phyloP scores from a whole-genome alignment of 2,113 vertebrate species.

The Cynopterus brachyotis region DNA sequence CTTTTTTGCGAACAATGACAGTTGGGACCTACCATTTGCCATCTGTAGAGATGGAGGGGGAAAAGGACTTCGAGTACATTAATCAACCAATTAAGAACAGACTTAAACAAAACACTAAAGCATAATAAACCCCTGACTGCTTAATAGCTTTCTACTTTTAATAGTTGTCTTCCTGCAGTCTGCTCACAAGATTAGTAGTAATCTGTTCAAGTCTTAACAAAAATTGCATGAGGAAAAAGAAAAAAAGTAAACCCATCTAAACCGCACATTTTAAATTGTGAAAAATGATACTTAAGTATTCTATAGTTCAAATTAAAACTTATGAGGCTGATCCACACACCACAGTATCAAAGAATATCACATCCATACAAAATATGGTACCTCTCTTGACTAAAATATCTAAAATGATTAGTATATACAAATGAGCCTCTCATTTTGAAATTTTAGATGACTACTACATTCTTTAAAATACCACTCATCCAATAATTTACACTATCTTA shows the following conservation, averaged over 20 bases:
- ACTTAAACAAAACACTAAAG: slow-evolving; percentile 86
- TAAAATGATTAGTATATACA: neutral
- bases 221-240: slow-evolving; percentile 38
- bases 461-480: slow-evolving; percentile 21
- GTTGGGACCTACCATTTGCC: slow-evolving; percentile 88
- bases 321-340: neutral
- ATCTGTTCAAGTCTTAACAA: slow-evolving; percentile 69
- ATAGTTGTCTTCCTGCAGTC: slow-evolving; percentile 80
- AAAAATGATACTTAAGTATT: slow-evolving; percentile 33
- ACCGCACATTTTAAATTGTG: slow-evolving; percentile 44
- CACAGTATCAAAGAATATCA: neutral
- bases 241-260: neutral
- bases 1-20: slow-evolving; percentile 84
- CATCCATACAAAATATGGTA: neutral
- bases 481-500: neutral
- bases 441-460: neutral
- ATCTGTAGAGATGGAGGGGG: slow-evolving; percentile 84
- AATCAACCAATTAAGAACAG: slow-evolving; percentile 88
- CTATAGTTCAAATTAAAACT: slow-evolving; percentile 23
- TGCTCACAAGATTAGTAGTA: slow-evolving; percentile 73
- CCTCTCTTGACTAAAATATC: neutral
- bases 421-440: neutral
- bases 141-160: slow-evolving; percentile 84
- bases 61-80: slow-evolving; percentile 83
- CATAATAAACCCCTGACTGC: slow-evolving; percentile 85